Evolutionary conservation across 2,888 invertebrate genomes (phyloP).

Genomic region (Frankliniella fusca): DNA sequence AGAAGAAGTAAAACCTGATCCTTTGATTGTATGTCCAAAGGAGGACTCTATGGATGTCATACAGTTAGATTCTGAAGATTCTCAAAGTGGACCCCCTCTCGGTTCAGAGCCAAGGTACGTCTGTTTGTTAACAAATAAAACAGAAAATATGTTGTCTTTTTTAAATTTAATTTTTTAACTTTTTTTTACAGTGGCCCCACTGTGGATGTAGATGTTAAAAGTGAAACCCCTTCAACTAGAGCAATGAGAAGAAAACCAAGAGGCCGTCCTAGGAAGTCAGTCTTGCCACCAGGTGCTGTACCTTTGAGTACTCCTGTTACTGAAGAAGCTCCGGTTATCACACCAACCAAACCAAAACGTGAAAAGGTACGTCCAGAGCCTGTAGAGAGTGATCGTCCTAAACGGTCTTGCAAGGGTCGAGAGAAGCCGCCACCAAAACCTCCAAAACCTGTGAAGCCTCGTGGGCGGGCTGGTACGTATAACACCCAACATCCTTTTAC

Average conservation of each 20-base stretch:
- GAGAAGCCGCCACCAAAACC: conserved; percentile 7
- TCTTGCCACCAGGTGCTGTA: not conserved
- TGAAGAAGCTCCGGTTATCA: not conserved
- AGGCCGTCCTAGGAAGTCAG: not conserved
- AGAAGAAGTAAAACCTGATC: not conserved
- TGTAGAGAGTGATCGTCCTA: conserved; percentile 9
- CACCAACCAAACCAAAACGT: not conserved
- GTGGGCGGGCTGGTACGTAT: conserved; percentile 10
- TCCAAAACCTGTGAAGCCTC: conserved; percentile 8
- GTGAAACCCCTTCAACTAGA: not conserved
- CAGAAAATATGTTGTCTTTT: not conserved
- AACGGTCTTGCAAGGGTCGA: not conserved
- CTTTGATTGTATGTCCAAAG: not conserved
- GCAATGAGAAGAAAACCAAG: not conserved
- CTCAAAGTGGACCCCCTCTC: not conserved
- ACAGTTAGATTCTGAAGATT: not conserved
- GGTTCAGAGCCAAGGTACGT: not conserved
- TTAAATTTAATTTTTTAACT: not conserved
- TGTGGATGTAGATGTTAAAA: not conserved
- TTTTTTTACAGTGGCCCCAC: not conserved
- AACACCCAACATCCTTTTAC: not conserved
- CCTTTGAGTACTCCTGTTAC: not conserved
- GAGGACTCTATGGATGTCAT: not conserved
- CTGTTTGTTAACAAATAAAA: not conserved
- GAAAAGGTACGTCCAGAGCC: conserved; percentile 1